Conservation (phyloP, 2,888 invertebrate species). For the Mythimna albipuncta region DNA sequence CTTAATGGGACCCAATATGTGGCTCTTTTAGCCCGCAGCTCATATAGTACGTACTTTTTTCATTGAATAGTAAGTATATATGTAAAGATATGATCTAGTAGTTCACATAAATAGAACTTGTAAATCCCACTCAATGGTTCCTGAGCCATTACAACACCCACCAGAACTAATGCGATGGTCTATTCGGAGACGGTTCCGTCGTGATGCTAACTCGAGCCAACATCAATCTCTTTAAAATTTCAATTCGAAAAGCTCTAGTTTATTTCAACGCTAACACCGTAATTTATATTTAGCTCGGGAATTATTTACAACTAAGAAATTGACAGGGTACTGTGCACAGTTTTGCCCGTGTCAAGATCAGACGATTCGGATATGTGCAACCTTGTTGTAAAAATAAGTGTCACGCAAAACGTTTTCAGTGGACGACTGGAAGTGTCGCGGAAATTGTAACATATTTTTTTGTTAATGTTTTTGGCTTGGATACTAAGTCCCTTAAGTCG, state of each 20-base stretch:
- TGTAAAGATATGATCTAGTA: slow-evolving; percentile 1
- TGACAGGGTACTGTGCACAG: slow-evolving; percentile 34
- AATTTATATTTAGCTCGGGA: slow-evolving; percentile 14
- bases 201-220: slow-evolving; percentile 32
- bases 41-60: neutral
- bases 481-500: too few relatives aligned
- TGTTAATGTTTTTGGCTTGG: neutral
- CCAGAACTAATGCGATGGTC: slow-evolving; percentile 42
- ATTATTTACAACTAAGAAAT: slow-evolving; percentile 30
- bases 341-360: slow-evolving; percentile 64
- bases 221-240: slow-evolving; percentile 21
- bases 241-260: slow-evolving; percentile 9
- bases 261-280: slow-evolving; percentile 21
- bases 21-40: too few relatives aligned
- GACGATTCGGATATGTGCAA: slow-evolving; percentile 66
- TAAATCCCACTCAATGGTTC: slow-evolving; percentile 37
- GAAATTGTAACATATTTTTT: slow-evolving; percentile 61
- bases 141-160: slow-evolving; percentile 34
- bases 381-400: slow-evolving; percentile 77
- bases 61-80: neutral
- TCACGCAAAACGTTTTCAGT: slow-evolving; percentile 67
- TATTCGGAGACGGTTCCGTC: slow-evolving; percentile 30
- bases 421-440: slow-evolving; percentile 68
- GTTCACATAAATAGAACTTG: slow-evolving; percentile 25
- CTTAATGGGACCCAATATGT: too few relatives aligned